A percentile compares a stretch with the other conserved stretches of the same genome.
Evolutionary conservation across 1,140 invertebrate species (phyloP).

Genomic region (Drosophila prosaltans): DNA sequence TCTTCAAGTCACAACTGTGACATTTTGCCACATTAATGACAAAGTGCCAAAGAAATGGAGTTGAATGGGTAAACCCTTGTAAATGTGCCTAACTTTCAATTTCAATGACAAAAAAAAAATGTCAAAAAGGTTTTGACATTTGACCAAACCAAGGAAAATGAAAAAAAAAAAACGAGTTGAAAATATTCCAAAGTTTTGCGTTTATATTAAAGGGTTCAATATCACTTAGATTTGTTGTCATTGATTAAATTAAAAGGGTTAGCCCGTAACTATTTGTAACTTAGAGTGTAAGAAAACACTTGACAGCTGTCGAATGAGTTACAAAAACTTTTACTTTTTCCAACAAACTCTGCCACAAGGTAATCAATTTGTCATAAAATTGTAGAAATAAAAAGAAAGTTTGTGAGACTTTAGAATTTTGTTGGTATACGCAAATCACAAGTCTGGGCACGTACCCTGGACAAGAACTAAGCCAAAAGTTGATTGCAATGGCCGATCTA

Average conservation of each 20-base stretch:
- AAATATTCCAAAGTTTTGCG: slow-evolving; percentile 1
- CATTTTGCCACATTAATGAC: slow-evolving; percentile 15
- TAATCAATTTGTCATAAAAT: slow-evolving; percentile 52
- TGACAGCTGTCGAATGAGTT: slow-evolving; percentile 41
- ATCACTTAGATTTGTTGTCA: not conserved
- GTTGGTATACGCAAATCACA: slow-evolving; percentile 20
- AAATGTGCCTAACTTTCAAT: slow-evolving; percentile 46
- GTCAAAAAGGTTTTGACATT: slow-evolving; percentile 33
- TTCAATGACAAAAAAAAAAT: slow-evolving; percentile 26
- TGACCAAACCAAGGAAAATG: not conserved
- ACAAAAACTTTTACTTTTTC: slow-evolving; percentile 31
- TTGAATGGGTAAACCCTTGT: not conserved
- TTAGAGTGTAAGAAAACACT: slow-evolving; percentile 37
- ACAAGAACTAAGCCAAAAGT: slow-evolving; percentile 23
- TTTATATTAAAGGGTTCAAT: slow-evolving; percentile 4
- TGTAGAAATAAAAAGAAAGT: not conserved
- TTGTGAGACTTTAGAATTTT: slow-evolving; percentile 6
- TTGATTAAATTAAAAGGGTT: slow-evolving; percentile 52
- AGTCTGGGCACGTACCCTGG: slow-evolving; percentile 42
- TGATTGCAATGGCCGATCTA: slow-evolving; percentile 1
- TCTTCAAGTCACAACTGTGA: slow-evolving; percentile 13
- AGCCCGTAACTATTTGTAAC: slow-evolving; percentile 21
- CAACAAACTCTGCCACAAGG: slow-evolving; percentile 24
- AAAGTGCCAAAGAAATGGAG: slow-evolving; percentile 11
- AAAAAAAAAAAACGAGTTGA: not conserved